A percentile compares a stretch with the other conserved stretches of the same genome.
Evolutionary conservation across 2,797 vertebrate species (phyloP).

Genomic region (Hirundo rustica): DNA sequence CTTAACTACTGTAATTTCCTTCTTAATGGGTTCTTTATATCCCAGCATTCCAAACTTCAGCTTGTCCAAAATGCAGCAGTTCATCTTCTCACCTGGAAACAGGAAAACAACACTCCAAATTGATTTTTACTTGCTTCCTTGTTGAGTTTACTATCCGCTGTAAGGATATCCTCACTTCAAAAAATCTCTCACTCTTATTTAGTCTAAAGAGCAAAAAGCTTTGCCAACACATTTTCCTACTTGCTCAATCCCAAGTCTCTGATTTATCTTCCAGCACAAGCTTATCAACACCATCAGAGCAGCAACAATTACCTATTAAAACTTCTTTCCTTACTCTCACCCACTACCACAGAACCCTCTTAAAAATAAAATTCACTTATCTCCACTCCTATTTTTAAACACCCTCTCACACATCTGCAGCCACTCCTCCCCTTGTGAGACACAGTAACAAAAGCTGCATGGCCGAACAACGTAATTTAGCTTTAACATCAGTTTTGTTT

Average conservation of each 20-base stretch:
- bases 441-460: neutral
- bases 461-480: neutral
- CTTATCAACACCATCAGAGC: neutral
- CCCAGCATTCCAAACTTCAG: conserved; percentile 53
- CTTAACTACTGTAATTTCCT: conserved; percentile 57
- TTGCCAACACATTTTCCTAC: neutral
- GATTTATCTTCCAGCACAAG: neutral
- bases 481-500: neutral
- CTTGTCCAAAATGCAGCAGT: conserved; percentile 57
- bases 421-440: neutral
- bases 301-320: neutral
- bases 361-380: neutral
- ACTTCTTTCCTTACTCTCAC: neutral
- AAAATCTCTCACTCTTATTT: neutral
- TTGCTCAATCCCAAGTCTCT: neutral
- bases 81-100: conserved; percentile 70
- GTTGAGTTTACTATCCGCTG: neutral
- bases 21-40: conserved; percentile 46
- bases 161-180: neutral
- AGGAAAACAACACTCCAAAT: conserved; percentile 60
- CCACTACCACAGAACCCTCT: neutral
- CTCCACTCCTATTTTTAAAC: neutral
- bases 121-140: conserved; percentile 32
- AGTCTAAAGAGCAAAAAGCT: neutral
- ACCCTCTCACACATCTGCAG: neutral